Evolutionary conservation across 2,888 invertebrate genomes (phyloP).

Genomic region (Agonopterix arenella): DNA sequence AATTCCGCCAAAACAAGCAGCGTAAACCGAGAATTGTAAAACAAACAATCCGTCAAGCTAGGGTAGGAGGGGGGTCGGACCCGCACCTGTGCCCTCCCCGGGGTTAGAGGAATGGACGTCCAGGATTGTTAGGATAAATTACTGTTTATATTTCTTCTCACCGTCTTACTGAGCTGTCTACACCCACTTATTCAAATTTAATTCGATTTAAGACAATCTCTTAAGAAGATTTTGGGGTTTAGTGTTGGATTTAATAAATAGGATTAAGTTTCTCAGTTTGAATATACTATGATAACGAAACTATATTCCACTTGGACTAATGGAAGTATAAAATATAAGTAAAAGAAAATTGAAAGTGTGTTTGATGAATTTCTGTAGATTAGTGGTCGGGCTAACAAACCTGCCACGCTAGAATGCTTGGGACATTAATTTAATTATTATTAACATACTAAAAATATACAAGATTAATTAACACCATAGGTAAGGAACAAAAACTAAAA

Average conservation of each 20-base stretch:
- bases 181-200: slow-evolving; percentile 56
- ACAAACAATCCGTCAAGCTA: slow-evolving; percentile 63
- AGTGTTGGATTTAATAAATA: not conserved
- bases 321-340: too few species aligned
- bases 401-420: too few species aligned
- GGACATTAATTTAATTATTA: too few species aligned
- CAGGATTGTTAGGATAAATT: slow-evolving; percentile 57
- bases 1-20: slow-evolving; percentile 43
- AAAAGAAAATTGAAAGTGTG: too few species aligned
- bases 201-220: slow-evolving; percentile 20
- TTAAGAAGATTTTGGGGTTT: slow-evolving; percentile 1
- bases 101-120: slow-evolving; percentile 12
- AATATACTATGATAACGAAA: too few species aligned
- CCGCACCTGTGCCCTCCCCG: slow-evolving; percentile 45
- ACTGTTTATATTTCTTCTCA: slow-evolving; percentile 62
- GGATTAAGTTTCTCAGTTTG: too few species aligned
- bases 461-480: too few species aligned
- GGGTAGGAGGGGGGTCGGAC: slow-evolving; percentile 20
- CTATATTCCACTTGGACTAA: too few species aligned
- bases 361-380: too few species aligned
- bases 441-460: too few species aligned
- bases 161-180: slow-evolving; percentile 34
- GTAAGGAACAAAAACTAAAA: too few species aligned
- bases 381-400: too few species aligned
- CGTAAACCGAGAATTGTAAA: slow-evolving; percentile 35